A percentile compares a stretch with the other conserved stretches of the same genome.
Conservation (phyloP, 2,113 vertebrate species). For the Circaetus gallicus region DNA sequence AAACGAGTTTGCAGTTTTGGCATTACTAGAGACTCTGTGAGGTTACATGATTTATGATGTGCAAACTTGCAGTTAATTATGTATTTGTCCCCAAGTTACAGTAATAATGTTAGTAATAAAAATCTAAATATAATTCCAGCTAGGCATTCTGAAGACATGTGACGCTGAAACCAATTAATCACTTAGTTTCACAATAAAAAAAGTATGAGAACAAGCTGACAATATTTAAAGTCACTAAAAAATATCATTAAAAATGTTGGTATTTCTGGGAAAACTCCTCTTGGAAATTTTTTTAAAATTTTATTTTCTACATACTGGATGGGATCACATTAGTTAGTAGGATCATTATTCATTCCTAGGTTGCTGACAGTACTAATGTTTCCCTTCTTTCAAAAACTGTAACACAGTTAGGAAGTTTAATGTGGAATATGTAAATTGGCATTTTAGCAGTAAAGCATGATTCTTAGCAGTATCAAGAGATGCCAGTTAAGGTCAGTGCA, state of each 20-base stretch:
- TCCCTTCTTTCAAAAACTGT: constrained; percentile 31
- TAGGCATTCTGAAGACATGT: not conserved
- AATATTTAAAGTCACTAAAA: not conserved
- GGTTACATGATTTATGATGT: not conserved
- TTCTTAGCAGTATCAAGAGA: constrained; percentile 42
- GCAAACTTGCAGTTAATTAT: not conserved
- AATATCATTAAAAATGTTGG: not conserved
- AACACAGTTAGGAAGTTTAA: constrained; percentile 30
- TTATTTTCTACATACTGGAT: not conserved
- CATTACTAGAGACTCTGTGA: not conserved
- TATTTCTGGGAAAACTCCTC: not conserved
- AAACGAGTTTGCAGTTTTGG: not conserved
- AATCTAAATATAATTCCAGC: not conserved
- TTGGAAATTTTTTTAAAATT: not conserved
- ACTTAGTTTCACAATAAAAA: not conserved
- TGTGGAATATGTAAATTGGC: constrained; percentile 39
- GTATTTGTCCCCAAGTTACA: not conserved
- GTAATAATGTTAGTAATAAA: not conserved
- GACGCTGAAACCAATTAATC: not conserved
- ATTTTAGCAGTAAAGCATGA: constrained; percentile 55
- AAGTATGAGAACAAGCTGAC: not conserved
- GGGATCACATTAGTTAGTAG: not conserved
- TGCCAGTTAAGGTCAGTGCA: constrained; percentile 36
- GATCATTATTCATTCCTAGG: not conserved
- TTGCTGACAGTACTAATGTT: constrained; percentile 11